Conservation (phyloP, 2,113 vertebrate genomes). For the Cyrtonyx montezumae region DNA sequence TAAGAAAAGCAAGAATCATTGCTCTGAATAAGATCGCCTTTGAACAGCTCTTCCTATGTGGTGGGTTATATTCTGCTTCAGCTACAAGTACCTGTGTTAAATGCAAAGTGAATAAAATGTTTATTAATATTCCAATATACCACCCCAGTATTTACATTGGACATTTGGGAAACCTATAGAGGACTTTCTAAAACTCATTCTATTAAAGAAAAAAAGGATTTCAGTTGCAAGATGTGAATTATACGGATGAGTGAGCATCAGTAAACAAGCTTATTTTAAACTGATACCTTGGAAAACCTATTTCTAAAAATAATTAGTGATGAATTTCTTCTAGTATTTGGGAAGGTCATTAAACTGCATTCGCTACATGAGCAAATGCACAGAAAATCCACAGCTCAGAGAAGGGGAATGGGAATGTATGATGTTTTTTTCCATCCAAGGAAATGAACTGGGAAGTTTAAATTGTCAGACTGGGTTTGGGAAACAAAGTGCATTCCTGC, state of each 20-base stretch:
- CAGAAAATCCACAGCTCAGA: not conserved
- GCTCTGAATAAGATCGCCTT: not conserved
- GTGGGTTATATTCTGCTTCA: not conserved
- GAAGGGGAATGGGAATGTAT: not conserved
- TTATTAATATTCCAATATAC: not conserved
- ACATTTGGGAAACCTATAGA: not conserved
- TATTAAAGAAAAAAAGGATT: slow-evolving; percentile 44
- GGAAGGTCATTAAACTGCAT: slow-evolving; percentile 24
- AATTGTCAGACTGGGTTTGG: not conserved
- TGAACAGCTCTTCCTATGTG: not conserved
- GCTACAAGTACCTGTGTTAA: not conserved
- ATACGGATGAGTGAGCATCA: slow-evolving; percentile 33
- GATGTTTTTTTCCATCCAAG: not conserved
- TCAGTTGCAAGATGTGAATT: slow-evolving; percentile 30
- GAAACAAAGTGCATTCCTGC: not conserved
- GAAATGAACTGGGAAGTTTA: not conserved
- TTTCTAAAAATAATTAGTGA: slow-evolving; percentile 38
- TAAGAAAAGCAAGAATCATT: not conserved
- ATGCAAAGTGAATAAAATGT: not conserved
- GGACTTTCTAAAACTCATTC: slow-evolving; percentile 21
- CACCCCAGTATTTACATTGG: not conserved
- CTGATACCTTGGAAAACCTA: slow-evolving; percentile 6
- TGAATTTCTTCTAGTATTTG: not conserved
- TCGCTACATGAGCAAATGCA: not conserved
- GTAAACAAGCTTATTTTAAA: slow-evolving; percentile 48